A percentile compares a stretch with the other conserved stretches of the same genome.
Conservation (phyloP, 92 coral and sea anemone species). For the Meandrina meandrites region DNA sequence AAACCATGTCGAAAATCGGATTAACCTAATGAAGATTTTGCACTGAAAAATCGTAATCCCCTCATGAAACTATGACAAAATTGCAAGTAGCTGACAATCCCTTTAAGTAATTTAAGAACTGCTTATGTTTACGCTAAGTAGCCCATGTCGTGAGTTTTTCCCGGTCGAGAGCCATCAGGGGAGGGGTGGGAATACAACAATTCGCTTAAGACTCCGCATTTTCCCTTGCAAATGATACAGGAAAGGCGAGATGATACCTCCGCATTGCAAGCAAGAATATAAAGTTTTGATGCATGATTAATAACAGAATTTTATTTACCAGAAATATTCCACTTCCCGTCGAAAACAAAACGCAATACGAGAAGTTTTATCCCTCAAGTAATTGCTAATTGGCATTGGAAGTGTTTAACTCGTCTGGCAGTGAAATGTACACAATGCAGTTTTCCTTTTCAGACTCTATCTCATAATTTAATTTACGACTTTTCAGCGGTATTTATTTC, state of each 20-base stretch:
- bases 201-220: background rate
- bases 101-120: background rate
- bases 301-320: background rate
- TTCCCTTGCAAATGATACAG: background rate
- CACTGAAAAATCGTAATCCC: conserved; percentile 17
- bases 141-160: background rate
- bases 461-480: background rate
- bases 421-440: background rate
- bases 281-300: background rate
- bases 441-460: background rate
- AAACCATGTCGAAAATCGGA: conserved; percentile 13
- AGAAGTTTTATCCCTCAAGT: background rate
- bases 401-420: background rate
- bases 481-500: background rate
- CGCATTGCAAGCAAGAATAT: background rate
- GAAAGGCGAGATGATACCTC: background rate
- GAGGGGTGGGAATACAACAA: background rate
- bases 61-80: background rate
- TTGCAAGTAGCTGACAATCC: conserved; percentile 22
- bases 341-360: background rate
- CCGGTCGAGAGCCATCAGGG: background rate
- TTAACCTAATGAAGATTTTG: conserved; percentile 7
- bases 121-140: background rate
- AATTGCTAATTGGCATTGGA: background rate
- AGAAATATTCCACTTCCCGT: background rate